These are phyloP conservation scores for Melanotaenia parkinsoni DNA, from an alignment of 2,797 vertebrate genomes.

Conservation along the genomic window DNA sequence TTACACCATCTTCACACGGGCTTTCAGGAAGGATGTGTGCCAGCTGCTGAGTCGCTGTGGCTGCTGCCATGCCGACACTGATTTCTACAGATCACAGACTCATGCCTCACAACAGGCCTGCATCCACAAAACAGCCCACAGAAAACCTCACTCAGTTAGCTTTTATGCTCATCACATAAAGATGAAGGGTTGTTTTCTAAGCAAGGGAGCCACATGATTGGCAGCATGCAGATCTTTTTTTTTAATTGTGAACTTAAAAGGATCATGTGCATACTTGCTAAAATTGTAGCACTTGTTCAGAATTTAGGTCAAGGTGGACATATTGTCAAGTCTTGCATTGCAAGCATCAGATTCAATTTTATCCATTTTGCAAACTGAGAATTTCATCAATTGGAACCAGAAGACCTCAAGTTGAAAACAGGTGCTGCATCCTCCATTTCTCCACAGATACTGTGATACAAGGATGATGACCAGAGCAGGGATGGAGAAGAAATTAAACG, in stretches of 20 bases:
- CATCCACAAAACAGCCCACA: constrained; percentile 46
- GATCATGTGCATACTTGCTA: constrained; percentile 5
- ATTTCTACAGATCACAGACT: constrained; percentile 84
- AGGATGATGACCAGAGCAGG: constrained; percentile 4
- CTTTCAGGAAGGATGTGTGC: constrained; percentile 89
- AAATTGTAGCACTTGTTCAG: constrained; percentile 34
- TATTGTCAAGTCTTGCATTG: constrained; percentile 6
- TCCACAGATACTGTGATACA: constrained; percentile 1
- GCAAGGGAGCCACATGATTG: constrained; percentile 74
- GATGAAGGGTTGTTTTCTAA: constrained; percentile 77
- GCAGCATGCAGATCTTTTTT: background rate
- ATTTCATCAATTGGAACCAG: constrained; percentile 15
- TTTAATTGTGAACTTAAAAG: constrained; percentile 10
- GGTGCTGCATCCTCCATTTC: constrained; percentile 19
- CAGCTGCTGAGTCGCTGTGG: constrained; percentile 86
- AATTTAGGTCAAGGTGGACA: constrained; percentile 24
- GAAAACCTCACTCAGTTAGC: constrained; percentile 55
- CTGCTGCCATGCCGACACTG: constrained; percentile 79
- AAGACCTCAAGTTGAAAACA: constrained; percentile 23
- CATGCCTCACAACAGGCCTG: constrained; percentile 77
- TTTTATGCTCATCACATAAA: constrained; percentile 78
- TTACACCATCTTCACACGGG: constrained; percentile 93
- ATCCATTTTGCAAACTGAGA: constrained; percentile 27
- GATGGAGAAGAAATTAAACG: constrained; percentile 7
- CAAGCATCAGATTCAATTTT: constrained; percentile 11